Evolutionary conservation across 2,113 vertebrate genomes (phyloP), one percentile per base, ranked within the genome.

Genomic region (Notiomystis cincta): DNA sequence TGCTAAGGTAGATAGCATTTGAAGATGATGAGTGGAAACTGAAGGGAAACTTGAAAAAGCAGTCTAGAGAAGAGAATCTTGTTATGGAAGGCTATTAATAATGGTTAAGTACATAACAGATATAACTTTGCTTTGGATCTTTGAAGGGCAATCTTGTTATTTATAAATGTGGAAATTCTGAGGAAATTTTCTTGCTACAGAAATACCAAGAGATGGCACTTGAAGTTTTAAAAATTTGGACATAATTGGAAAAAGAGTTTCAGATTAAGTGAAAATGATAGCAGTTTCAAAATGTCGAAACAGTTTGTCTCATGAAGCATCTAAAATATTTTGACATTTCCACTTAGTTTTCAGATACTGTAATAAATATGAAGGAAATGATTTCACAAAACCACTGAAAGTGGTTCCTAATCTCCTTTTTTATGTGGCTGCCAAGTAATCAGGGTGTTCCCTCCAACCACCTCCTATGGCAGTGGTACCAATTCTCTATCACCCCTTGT

Each of bases 361-460:
- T 48, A 73, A 76, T 51, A 72, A 73, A 53, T 77, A 6, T 31
- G 9, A 83, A 81, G 80, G 89, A 94, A 96, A 86, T 91, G 6
- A 95, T 70, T 94, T 92, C 64, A 73, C 42, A 77, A 95, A 96
- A 82, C 86, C 87, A 61, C 89, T 42, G 76, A 73, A 48, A 80
- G 62, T 53, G 12, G 33, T 42, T 86, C 28, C 54, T 61, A 80
- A 90, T 50, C 45, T 72, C 14, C 22, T 24, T 61, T 72, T 75
- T 72, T 23, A 61, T 31, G 33, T 16, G 82, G 35, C 44, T 92
- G 48, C 24, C 4, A 6, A 86, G 44, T 37, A 77, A n/a, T 48
- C 25, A 82, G 35, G n/a, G 15, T 83, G 89, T 77, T 64, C n/a
- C 35, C 35, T 79, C 40, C 56, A 79, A 19, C 14, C 5, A 8